These are phyloP conservation scores for Seriola rivoliana DNA, from an alignment of 2,113 vertebrate genomes.

Conservation along the genomic window DNA sequence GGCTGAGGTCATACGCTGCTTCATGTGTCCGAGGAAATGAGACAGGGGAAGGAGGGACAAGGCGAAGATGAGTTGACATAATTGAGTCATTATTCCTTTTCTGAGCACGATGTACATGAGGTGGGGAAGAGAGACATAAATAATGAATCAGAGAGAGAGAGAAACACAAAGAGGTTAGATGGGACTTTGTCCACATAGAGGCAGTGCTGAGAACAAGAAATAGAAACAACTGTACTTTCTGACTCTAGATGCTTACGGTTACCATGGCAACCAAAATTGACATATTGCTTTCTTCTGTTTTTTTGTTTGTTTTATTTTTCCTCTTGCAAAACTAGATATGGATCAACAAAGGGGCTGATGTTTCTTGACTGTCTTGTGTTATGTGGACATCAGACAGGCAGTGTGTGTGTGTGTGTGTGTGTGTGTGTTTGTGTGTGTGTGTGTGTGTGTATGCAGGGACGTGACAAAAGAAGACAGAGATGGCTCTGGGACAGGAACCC, in stretches of 20 bases:
- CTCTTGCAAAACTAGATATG: conserved; percentile 6
- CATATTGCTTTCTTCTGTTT: conserved; percentile 1
- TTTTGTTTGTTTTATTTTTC: not conserved
- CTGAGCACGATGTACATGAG: conserved; percentile 22
- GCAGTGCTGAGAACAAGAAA: conserved; percentile 24
- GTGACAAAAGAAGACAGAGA: not conserved
- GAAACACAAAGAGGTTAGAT: not conserved
- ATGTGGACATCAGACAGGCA: conserved; percentile 7
- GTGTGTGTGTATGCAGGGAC: not conserved
- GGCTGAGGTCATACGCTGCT: conserved; percentile 16
- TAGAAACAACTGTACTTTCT: not conserved
- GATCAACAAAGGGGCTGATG: not conserved
- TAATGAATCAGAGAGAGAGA: not conserved
- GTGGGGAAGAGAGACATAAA: not conserved
- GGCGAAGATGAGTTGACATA: not conserved
- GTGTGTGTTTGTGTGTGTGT: not conserved
- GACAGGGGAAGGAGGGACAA: not conserved
- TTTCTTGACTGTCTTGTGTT: not conserved
- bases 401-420: not conserved
- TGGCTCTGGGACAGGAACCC: not conserved
- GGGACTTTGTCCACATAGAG: conserved; percentile 17
- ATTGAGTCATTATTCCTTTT: conserved; percentile 38
- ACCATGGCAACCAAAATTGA: conserved; percentile 33
- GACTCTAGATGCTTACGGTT: conserved; percentile 10
- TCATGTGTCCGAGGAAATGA: conserved; percentile 12